A percentile compares a stretch with the other conserved stretches of the same genome.
Evolutionary conservation across 2,797 vertebrate species (phyloP).

Genomic region (Ctenopoma multispine): DNA sequence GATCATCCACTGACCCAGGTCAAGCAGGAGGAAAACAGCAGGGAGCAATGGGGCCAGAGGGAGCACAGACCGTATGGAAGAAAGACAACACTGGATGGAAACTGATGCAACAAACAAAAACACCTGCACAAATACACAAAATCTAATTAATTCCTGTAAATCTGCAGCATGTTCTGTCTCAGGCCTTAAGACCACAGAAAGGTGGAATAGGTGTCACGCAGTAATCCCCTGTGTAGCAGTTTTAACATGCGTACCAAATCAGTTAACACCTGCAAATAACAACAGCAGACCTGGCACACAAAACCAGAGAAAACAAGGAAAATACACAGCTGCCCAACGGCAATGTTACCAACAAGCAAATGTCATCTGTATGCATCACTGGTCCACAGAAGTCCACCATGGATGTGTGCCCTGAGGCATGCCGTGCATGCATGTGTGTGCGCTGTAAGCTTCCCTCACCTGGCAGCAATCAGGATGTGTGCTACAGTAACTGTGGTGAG

Average conservation of each 20-base stretch:
- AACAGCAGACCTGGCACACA: not conserved
- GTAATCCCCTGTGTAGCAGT: slow-evolving; percentile 36
- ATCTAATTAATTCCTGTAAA: slow-evolving; percentile 5
- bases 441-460: slow-evolving; percentile 57
- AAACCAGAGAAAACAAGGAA: slow-evolving; percentile 14
- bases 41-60: slow-evolving; percentile 57
- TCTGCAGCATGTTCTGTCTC: not conserved
- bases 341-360: slow-evolving; percentile 41
- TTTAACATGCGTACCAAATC: slow-evolving; percentile 29
- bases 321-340: slow-evolving; percentile 32
- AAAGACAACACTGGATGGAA: slow-evolving; percentile 42
- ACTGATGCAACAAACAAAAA: slow-evolving; percentile 3
- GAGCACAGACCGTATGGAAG: slow-evolving; percentile 30
- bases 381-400: slow-evolving; percentile 15
- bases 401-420: not conserved
- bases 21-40: slow-evolving; percentile 43
- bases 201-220: slow-evolving; percentile 13
- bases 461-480: slow-evolving; percentile 72
- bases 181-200: slow-evolving; percentile 8
- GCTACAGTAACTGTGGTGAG: slow-evolving; percentile 56
- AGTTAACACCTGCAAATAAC: slow-evolving; percentile 61
- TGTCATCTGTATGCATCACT: slow-evolving; percentile 46
- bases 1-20: slow-evolving; percentile 65
- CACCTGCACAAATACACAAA: slow-evolving; percentile 44
- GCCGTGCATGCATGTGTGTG: slow-evolving; percentile 2